These are phyloP conservation scores for Myotis vivesi DNA, from an alignment of 2,797 vertebrate species.

Conservation along the genomic window DNA sequence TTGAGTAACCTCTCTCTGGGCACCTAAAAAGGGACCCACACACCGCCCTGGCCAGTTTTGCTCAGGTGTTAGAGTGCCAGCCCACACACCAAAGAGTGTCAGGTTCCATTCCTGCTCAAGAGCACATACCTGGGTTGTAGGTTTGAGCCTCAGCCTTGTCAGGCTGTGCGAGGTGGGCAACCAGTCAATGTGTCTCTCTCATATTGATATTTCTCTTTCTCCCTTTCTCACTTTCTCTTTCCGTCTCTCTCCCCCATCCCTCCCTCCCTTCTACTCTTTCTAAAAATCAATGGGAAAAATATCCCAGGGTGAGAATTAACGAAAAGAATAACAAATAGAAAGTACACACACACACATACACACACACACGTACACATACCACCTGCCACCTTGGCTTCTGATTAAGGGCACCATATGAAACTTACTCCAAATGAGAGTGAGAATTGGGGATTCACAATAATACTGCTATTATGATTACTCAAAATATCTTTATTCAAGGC, in stretches of 20 bases:
- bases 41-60: not conserved
- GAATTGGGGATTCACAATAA: not conserved
- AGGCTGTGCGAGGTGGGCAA: not conserved
- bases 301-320: not conserved
- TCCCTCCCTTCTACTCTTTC: not conserved
- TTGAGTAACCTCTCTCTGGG: not conserved
- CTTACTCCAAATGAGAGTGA: not conserved
- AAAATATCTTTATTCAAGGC: not conserved
- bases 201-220: not conserved
- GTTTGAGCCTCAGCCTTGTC: not conserved
- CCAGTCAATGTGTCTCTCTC: not conserved
- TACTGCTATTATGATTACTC: not conserved
- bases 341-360: not conserved
- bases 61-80: not conserved
- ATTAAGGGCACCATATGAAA: not conserved
- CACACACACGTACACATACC: not conserved
- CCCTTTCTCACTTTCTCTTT: not conserved
- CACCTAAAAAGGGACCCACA: not conserved
- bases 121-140: not conserved
- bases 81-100: not conserved
- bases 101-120: not conserved
- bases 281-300: not conserved
- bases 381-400: not conserved
- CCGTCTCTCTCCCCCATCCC: not conserved
- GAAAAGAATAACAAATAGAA: not conserved